These are phyloP conservation scores for Stichodactyla helianthus DNA, from an alignment of 64 coral and sea anemone genomes.

Conservation along the genomic window DNA sequence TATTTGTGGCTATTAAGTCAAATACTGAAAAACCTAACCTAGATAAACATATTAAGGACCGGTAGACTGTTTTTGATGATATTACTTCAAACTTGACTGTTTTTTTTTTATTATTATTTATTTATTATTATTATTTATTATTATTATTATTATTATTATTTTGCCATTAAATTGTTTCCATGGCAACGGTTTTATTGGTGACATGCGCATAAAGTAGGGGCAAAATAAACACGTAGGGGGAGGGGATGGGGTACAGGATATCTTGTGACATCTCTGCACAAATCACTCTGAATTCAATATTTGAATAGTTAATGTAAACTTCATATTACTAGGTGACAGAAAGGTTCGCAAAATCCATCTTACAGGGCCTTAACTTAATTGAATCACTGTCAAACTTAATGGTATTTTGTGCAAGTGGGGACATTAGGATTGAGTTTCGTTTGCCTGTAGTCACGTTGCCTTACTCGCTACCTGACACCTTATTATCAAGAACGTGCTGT, in stretches of 20 bases:
- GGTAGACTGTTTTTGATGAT: no score
- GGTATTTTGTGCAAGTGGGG: background rate
- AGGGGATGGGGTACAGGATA: background rate
- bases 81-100: no score
- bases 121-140: no score
- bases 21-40: no score
- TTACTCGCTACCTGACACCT: background rate
- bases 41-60: no score
- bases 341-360: background rate
- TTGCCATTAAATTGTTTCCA: background rate
- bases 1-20: no score
- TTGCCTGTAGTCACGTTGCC: background rate
- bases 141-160: no score
- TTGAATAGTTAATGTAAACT: background rate
- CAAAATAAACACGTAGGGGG: background rate
- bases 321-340: background rate
- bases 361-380: background rate
- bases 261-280: background rate
- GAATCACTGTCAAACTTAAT: background rate
- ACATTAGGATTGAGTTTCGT: background rate
- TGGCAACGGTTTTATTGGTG: background rate
- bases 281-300: background rate
- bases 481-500: background rate
- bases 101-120: no score
- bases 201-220: background rate